Percentiles rank a stretch among this genome's conserved stretches.
phyloP scores from a whole-genome alignment of 2,888 invertebrate genomes.

The Microctonus brassicae region DNA sequence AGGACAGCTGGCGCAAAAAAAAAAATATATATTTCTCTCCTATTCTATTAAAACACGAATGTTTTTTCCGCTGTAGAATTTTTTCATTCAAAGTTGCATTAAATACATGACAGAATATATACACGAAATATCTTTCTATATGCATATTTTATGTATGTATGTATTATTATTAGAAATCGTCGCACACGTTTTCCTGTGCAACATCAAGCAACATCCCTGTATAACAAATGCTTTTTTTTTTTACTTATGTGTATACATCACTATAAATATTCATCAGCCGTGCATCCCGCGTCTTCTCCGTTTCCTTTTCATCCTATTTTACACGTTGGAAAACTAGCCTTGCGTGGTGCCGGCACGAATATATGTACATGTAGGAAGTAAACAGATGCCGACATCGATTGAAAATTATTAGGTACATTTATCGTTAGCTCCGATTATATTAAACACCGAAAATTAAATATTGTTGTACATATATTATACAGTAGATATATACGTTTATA shows the following conservation, averaged over 20 bases:
- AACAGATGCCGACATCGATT: slow-evolving; percentile 26
- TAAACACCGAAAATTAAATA: background rate
- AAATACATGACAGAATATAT: too few species aligned
- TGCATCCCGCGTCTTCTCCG: slow-evolving; percentile 35
- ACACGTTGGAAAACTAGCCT: slow-evolving; percentile 28
- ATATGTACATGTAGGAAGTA: slow-evolving; percentile 24
- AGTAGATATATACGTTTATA: slow-evolving; percentile 36
- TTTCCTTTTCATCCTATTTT: slow-evolving; percentile 21
- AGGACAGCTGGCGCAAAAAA: too few species aligned
- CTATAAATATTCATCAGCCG: slow-evolving; percentile 41
- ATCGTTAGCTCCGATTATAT: slow-evolving; percentile 39
- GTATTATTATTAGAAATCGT: slow-evolving; percentile 16
- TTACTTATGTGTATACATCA: background rate
- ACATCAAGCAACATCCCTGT: background rate
- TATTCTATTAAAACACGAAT: too few species aligned
- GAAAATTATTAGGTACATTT: slow-evolving; percentile 41
- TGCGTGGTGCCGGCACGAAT: slow-evolving; percentile 38
- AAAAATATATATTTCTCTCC: too few species aligned
- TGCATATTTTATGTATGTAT: too few species aligned
- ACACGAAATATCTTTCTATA: too few species aligned
- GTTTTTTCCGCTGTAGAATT: too few species aligned
- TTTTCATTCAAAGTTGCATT: too few species aligned
- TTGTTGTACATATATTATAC: slow-evolving; percentile 2
- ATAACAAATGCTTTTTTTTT: background rate
- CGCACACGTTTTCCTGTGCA: background rate